phyloP scores from a whole-genome alignment of 1,140 invertebrate genomes.

The Bombus vancouverensis region DNA sequence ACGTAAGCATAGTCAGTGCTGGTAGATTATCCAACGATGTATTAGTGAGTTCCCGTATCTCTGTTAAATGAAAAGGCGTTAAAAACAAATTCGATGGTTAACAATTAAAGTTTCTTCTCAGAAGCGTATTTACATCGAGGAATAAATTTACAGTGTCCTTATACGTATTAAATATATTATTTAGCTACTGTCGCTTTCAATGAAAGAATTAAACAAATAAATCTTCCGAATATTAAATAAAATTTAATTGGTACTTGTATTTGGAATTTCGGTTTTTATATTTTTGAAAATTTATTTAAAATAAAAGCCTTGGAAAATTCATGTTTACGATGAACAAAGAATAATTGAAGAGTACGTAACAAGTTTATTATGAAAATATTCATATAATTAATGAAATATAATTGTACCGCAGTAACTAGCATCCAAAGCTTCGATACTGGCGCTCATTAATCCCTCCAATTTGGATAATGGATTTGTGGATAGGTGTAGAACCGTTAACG shows the following conservation, averaged over 20 bases:
- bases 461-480: conserved; percentile 71
- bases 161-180: background rate
- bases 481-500: conserved; percentile 69
- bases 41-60: conserved; percentile 65
- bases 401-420: conserved; percentile 74
- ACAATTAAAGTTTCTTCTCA: background rate
- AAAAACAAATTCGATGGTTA: background rate
- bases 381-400: background rate
- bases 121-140: background rate
- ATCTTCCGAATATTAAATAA: background rate
- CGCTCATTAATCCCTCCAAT: conserved; percentile 69
- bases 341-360: background rate
- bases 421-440: conserved; percentile 66
- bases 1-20: conserved; percentile 68
- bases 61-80: conserved; percentile 46
- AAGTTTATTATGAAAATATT: background rate
- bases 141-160: background rate
- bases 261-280: background rate
- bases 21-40: conserved; percentile 68
- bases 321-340: background rate
- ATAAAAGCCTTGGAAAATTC: background rate
- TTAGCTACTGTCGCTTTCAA: background rate
- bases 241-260: background rate
- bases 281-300: background rate
- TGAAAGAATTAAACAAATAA: background rate